Evolutionary conservation across 2,797 vertebrate genomes (phyloP).

Genomic region (Phylloscopus collybita): DNA sequence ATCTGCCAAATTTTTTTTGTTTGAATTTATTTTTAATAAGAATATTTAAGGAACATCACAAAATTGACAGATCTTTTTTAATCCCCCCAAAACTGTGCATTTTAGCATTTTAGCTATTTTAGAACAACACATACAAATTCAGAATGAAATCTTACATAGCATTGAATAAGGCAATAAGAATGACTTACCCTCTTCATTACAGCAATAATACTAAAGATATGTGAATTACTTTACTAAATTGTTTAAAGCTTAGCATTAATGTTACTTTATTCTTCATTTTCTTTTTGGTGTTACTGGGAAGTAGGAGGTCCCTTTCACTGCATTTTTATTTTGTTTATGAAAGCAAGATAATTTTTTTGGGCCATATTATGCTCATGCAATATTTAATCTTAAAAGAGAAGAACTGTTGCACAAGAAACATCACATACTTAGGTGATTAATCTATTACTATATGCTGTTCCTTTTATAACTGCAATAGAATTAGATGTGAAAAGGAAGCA

Average conservation of each 20-base stretch:
- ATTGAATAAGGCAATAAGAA: background rate
- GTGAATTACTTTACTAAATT: background rate
- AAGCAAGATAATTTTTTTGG: background rate
- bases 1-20: background rate
- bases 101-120: background rate
- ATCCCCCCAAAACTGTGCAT: fast-evolving
- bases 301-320: fast-evolving
- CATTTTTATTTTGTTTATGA: background rate
- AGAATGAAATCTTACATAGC: background rate
- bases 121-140: background rate
- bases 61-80: background rate
- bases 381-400: background rate
- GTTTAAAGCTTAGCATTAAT: background rate
- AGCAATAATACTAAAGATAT: background rate
- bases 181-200: background rate
- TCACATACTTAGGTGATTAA: background rate
- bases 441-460: background rate
- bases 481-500: background rate
- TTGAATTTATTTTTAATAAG: background rate
- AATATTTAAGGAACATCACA: background rate
- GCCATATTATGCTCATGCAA: background rate
- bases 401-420: background rate
- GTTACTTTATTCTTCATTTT: background rate
- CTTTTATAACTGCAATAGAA: background rate
- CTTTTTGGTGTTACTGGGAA: background rate